Base-by-base conservation (phyloP, 2,113 vertebrate species). In the Sebastes schlegelii region DNA sequence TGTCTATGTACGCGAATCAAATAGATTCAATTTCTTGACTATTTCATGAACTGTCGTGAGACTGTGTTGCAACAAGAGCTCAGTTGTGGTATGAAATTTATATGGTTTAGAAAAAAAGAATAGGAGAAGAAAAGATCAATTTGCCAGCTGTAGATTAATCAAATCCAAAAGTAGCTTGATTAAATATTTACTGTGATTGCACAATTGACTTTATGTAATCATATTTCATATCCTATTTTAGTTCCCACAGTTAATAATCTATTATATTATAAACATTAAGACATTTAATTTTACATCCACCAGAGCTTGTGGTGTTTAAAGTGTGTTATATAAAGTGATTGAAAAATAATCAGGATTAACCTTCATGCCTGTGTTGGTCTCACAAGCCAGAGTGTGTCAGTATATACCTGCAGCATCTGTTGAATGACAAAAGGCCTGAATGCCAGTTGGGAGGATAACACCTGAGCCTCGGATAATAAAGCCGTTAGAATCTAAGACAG, bases 331-430 rank as follows among this genome's bases (percentile, higher is more conserved):
- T 54, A 61, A 14, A 61, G 12, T 61, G 2, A 34, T 34, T 61
- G 1, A 26, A 60, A 26, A 23, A 17, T 81, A 83, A 82, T 82
- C 54, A 46, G 57, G 67, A 62, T 84, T 54, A 66, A 64, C 11
- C 51, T 67, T 62, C n/a, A 11, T 13, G 6, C 16, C 52, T 71
- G 58, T 54, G 45, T 40, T 0, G 16, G 70, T 42, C 42, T 51
- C 46, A 8, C 9, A 48, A 68, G n/a, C 66, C 46, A 45, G 42
- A 51, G 57, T 68, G 70, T 86, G 75, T 81, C 83, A 83, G 63
- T 77, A 52, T 81, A 48, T 9, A 64, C 73, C 71, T 82, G 66
- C 5, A 42, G 64, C 34, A 67, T 74, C 43, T 34, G 13, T 23
- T 72, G 55, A 78, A 43, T 62, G 48, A 77, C 23, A 23, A 21